A percentile compares a stretch with the other conserved stretches of the same genome.
Evolutionary conservation across 2,113 vertebrate genomes (phyloP).

Genomic region (Corydoras sp.): DNA sequence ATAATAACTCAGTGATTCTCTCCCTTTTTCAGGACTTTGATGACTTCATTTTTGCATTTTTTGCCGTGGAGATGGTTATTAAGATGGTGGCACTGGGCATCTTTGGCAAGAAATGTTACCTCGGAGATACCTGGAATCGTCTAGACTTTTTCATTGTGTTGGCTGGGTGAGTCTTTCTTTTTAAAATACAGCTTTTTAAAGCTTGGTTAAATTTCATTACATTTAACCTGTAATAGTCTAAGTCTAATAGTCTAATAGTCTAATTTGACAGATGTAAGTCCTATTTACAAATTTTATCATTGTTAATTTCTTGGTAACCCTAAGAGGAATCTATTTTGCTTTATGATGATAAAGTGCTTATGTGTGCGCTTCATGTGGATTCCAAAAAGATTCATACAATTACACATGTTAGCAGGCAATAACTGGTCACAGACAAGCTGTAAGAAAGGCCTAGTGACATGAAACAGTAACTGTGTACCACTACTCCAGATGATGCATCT

Average conservation of each 20-base stretch:
- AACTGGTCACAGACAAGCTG: constrained; percentile 19
- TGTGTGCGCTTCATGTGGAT: not conserved
- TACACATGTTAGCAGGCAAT: constrained; percentile 26
- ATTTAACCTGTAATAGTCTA: not conserved
- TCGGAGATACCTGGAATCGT: constrained; percentile 97
- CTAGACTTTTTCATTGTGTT: constrained; percentile 97
- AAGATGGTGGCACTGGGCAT: constrained; percentile 98
- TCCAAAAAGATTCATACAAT: constrained; percentile 21
- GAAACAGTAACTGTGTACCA: too few species aligned
- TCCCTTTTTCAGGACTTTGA: constrained; percentile 78
- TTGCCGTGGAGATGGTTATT: constrained; percentile 96
- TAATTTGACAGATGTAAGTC: too few species aligned
- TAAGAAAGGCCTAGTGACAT: too few species aligned
- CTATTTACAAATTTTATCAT: not conserved
- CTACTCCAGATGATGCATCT: too few species aligned
- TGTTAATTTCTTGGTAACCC: constrained; percentile 2
- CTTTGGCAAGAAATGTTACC: constrained; percentile 96
- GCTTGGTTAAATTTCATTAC: not conserved
- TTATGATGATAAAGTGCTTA: constrained; percentile 4
- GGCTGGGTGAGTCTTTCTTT: constrained; percentile 79
- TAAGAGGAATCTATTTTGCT: not conserved
- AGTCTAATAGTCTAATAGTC: too few species aligned
- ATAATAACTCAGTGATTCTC: constrained; percentile 13
- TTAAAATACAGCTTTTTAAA: not conserved
- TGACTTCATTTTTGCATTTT: constrained; percentile 99